Evolutionary conservation across 2,113 vertebrate species (phyloP).

Genomic region (Ictidomys tridecemlineatus): DNA sequence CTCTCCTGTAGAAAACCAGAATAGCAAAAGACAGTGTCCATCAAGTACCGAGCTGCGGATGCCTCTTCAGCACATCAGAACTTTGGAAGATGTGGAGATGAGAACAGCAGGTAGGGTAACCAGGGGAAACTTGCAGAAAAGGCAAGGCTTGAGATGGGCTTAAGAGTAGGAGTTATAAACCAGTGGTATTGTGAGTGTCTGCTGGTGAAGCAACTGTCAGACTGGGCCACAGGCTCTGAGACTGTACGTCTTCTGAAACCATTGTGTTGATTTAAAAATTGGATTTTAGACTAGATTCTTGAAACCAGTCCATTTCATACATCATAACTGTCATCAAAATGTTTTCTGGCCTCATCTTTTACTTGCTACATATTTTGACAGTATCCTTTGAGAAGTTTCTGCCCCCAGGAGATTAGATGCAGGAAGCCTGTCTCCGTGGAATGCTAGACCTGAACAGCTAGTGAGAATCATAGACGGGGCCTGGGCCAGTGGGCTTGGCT

Average conservation of each 20-base stretch:
- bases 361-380: neutral
- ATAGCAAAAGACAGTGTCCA: neutral
- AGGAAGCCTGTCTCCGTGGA: neutral
- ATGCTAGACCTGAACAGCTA: neutral
- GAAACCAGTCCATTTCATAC: neutral
- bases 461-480: neutral
- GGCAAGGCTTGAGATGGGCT: neutral
- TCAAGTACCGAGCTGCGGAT: neutral
- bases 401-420: neutral
- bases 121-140: neutral
- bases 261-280: neutral
- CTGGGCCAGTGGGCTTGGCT: neutral
- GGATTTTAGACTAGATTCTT: neutral
- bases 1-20: neutral
- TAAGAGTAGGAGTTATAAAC: neutral
- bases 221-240: neutral
- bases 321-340: neutral
- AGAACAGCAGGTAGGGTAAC: neutral
- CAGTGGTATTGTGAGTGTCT: no score
- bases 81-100: neutral
- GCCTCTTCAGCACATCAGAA: neutral
- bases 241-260: neutral
- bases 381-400: neutral
- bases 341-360: neutral
- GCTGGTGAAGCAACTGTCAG: neutral